Base-by-base conservation (phyloP, 2,113 vertebrate species). In the Alligator mississippiensis region DNA sequence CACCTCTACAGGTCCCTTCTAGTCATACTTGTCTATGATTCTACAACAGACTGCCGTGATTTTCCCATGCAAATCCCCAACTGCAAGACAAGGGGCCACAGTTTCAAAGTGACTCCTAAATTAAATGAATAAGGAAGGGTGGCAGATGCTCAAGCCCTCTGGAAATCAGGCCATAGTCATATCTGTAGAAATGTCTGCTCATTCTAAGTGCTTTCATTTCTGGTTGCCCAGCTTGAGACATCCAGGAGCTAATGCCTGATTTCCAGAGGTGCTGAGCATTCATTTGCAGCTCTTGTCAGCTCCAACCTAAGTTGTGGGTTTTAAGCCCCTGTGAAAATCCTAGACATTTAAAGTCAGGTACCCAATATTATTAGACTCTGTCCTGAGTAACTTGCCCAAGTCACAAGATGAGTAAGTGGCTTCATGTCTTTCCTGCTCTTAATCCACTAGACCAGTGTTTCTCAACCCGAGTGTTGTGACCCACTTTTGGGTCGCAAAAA, bases 321-420 rank as follows among this genome's bases (percentile, higher is more conserved):
- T 11, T 17, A 55, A 89, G 55, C 54, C n/a, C 7, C 72, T 68
- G 24, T 84, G 64, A 13, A 76, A 5, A 25, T 14, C 57, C 21
- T 0, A 0, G 61, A 13, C 27, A 4, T 5, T 57, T 64, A 11
- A 76, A 34, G 17, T 24, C 55, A 59, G 80, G 72, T 16, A n/a
- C 11, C 25, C 47, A 22, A 9, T 34, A 28, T 19, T 21, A 17
- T 27, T 4, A 16, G 30, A 5, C 27, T 57, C 61, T 7, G 17
- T 57, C 61, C 66, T 0, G 1, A 75, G 38, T 21, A 72, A 11
- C 34, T 64, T 22, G 58, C 16, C 38, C 68, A 72, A 57, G 60
- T n/a, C 15, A 3, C 11, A 38, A 19, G 22, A 58, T 57, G 54
- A 74, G n/a, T 27, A 58, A 22, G 19, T 2, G 19, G 68, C 68